Conservation (phyloP, 1,140 invertebrate genomes). For the Trinorchestia longiramus region DNA sequence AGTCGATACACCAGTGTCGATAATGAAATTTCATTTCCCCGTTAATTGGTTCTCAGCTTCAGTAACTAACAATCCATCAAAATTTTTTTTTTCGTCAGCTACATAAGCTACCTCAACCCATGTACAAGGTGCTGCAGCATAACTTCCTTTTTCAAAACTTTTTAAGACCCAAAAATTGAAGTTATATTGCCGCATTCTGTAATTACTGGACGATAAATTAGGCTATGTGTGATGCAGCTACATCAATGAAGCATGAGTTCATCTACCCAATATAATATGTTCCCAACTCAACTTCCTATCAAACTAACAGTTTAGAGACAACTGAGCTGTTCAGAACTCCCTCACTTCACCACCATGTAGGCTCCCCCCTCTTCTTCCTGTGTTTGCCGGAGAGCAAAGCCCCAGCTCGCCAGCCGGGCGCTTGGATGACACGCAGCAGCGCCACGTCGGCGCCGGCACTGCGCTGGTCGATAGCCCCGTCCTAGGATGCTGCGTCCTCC, state of each 20-base stretch:
- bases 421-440: background rate
- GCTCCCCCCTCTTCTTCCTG: too few species aligned
- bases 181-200: too few species aligned
- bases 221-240: background rate
- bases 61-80: background rate
- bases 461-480: constrained; percentile 29
- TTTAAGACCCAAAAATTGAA: too few species aligned
- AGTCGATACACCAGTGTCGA: background rate
- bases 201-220: too few species aligned
- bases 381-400: too few species aligned
- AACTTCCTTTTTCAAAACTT: too few species aligned
- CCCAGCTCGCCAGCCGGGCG: background rate
- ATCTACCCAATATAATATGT: background rate
- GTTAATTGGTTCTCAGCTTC: background rate
- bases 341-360: background rate
- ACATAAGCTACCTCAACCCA: too few species aligned
- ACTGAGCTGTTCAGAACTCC: background rate
- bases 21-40: background rate
- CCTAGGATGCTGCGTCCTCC: constrained; percentile 11
- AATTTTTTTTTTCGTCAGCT: background rate
- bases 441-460: constrained; percentile 2
- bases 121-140: too few species aligned
- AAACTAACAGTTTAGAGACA: background rate
- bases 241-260: background rate
- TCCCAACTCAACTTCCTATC: background rate